Conservation (phyloP, 2,113 vertebrate species). For the Trinectes maculatus region DNA sequence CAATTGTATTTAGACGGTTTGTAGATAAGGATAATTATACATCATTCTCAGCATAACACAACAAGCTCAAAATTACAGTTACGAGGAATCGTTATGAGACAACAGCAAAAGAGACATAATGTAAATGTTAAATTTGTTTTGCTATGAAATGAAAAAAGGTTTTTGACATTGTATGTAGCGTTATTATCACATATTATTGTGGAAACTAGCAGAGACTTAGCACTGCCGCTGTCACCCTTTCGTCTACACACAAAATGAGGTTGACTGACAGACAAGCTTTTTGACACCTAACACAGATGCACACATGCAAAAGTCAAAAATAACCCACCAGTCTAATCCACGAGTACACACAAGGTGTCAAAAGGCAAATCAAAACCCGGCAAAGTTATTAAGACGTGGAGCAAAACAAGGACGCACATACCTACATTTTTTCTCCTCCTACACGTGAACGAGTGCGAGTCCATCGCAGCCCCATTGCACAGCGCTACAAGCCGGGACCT, state of each 20-base stretch:
- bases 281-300: conserved; percentile 6
- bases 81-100: too few species aligned
- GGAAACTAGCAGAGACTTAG: neutral
- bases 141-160: too few species aligned
- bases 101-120: too few species aligned
- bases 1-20: too few species aligned
- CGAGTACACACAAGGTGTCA: neutral
- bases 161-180: too few species aligned
- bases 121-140: too few species aligned
- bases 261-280: conserved; percentile 8
- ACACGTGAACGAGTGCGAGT: conserved; percentile 75
- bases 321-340: neutral
- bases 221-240: neutral
- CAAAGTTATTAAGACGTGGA: neutral
- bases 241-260: neutral
- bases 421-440: conserved; percentile 82
- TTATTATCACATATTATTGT: too few species aligned
- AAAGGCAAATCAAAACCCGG: neutral
- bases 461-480: conserved; percentile 78
- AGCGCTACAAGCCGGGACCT: conserved; percentile 45
- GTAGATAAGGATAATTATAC: too few species aligned
- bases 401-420: conserved; percentile 67
- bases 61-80: too few species aligned
- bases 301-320: neutral
- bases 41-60: too few species aligned